These are phyloP conservation scores for Tragelaphus scriptus DNA, from an alignment of 2,113 vertebrate species.

Conservation along the genomic window DNA sequence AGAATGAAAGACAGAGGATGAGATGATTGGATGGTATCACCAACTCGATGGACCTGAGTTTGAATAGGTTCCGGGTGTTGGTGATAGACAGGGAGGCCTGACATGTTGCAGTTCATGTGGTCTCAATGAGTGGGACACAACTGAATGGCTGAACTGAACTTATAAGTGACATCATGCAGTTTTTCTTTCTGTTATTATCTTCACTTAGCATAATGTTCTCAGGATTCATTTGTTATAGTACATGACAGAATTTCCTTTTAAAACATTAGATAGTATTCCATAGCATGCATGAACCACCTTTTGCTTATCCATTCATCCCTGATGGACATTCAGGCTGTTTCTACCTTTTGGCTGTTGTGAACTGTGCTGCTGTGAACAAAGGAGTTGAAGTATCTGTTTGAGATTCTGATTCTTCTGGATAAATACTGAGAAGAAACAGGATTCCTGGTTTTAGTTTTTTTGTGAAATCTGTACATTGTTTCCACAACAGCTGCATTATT, in stretches of 20 bases:
- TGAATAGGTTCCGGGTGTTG: background rate
- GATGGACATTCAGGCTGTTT: background rate
- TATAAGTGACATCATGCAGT: background rate
- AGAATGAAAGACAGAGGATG: background rate
- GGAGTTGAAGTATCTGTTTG: background rate
- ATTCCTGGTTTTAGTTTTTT: background rate
- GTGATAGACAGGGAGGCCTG: background rate
- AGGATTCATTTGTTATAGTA: background rate
- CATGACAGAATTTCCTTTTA: background rate
- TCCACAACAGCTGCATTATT: background rate
- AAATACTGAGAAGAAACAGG: background rate
- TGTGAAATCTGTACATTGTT: background rate
- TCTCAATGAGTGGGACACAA: background rate
- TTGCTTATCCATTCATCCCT: background rate
- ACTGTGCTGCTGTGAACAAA: background rate
- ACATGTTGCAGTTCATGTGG: accelerated
- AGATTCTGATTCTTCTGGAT: background rate
- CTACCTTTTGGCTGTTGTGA: background rate
- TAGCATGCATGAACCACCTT: background rate
- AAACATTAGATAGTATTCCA: background rate
- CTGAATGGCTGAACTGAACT: background rate
- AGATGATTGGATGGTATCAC: background rate
- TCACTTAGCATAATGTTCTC: background rate
- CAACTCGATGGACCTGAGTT: background rate
- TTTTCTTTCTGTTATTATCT: background rate